Conservation (phyloP, 2,797 vertebrate species). For the Sciurus carolinensis region DNA sequence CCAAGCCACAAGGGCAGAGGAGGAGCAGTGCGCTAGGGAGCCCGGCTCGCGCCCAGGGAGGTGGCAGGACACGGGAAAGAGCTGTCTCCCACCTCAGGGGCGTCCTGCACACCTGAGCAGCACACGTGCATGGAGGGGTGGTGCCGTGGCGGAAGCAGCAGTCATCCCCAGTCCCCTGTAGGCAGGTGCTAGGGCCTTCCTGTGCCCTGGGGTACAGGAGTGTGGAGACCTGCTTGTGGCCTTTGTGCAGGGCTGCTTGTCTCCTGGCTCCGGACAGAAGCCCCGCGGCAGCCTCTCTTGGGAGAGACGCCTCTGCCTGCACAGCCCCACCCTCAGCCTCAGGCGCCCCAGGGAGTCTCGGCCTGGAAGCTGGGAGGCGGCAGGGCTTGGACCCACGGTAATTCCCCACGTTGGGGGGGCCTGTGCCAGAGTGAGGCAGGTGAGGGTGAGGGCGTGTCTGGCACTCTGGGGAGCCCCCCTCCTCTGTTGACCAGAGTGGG, state of each 20-base stretch:
- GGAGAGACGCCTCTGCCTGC: not conserved
- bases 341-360: not conserved
- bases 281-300: not conserved
- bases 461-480: not conserved
- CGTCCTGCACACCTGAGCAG: not conserved
- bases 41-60: not conserved
- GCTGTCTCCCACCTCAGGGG: too few relatives aligned
- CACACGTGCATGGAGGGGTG: not conserved
- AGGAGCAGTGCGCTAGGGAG: too few relatives aligned
- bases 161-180: not conserved
- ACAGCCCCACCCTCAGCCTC: not conserved
- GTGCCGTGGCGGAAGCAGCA: fast-evolving
- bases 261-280: too few relatives aligned
- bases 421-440: too few relatives aligned
- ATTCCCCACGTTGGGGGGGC: too few relatives aligned
- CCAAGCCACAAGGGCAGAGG: not conserved
- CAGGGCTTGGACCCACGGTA: not conserved
- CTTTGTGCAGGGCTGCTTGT: not conserved
- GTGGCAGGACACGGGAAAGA: not conserved
- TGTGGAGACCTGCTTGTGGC: not conserved
- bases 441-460: not conserved
- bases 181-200: not conserved
- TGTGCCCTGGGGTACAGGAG: too few relatives aligned
- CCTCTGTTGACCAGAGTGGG: not conserved
- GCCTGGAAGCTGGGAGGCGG: not conserved